Evolutionary conservation across 2,888 invertebrate genomes (phyloP), one percentile per base, ranked within the genome.

Genomic region (Branchipolynoe longqiensis): DNA sequence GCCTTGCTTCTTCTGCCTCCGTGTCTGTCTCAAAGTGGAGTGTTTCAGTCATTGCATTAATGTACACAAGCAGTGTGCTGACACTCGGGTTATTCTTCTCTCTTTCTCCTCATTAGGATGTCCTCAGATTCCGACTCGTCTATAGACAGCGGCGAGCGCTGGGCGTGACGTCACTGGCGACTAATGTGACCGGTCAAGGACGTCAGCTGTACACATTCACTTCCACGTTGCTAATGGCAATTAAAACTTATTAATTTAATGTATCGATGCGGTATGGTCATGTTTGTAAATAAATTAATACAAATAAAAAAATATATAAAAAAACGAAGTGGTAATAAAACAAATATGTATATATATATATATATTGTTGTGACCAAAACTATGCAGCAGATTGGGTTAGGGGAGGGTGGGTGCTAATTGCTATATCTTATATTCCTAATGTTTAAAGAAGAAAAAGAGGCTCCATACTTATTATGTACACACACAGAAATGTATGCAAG

Each of bases 201-300:
- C 28, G 48, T 48, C 78, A 78, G 78, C 78, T 78, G 78, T 78
- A 78, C 31, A 78, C 69, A 78, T 78, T 78, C 41, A 25, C 48
- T 78, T 28, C 54, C 22, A 73, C 25, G 78, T 78, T 78, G 78
- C 78, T 33, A 41, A 2, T 18, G 54, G 78, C 78, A 78, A 78
- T 48, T 78, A 78, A 78, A 78, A 48, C 78, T 28, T 48, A 31
- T 56, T 78, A 78, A 78, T 48, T 78, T 78, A 78, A 78, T 78
- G 28, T 28, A 54, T 78, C 6, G 18, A 73, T n/a, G 36, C 41
- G 4, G 22, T 78, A 31, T 78, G 18, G 36, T 69, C 12, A 38
- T 3, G 14, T 69, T 69, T 69, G 69, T 69, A 69, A 69, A 69
- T 69, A 69, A 22, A 38, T n/a, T 8, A 69, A 38, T 38, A 38